Base-by-base conservation (phyloP, 2,113 vertebrate genomes). In the Phylloscopus whistleri region DNA sequence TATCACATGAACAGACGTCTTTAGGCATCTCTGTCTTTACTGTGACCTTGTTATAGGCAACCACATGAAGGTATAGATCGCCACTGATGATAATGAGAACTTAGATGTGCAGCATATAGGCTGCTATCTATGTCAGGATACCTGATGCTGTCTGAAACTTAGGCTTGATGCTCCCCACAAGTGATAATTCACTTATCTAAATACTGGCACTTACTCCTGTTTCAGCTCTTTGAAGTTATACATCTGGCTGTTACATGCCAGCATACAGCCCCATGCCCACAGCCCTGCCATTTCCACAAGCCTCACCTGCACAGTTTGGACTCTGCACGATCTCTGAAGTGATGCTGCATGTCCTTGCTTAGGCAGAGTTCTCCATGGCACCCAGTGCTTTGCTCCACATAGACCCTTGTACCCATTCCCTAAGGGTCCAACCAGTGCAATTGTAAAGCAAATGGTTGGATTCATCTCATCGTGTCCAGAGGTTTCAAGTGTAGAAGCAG, bases 51-150 rank as follows among this genome's bases (percentile, higher is more conserved):
- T 33, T 58, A 35, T 11, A 77, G n/a, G 20, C 10, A 59, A 56
- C 3, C 26, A 33, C 31, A 13, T 20, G 19, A 53, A 59, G 31
- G 33, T 39, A 48, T 23, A 60, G 30, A 15, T 39, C 20, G 64
- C 13, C 12, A 43, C 7, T 24, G 30, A 55, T 1, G 1, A 21
- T 51, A 90, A 83, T 18, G 24, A 69, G 27, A 68, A 69, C 37
- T 69, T 24, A 52, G 31, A 75, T 1, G 0, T 28, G 11, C 17
- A 60, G 13, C 1, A 2, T 21, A n/a, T 4, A 37, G 20, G 44
- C 8, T 70, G 37, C n/a, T 75, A 44, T 44, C n/a, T 59, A 9
- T 55, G 15, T 44, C 28, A 73, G 67, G n/a, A 41, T 43, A 84
- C 9, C 10, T 48, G 11, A 30, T 70, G 7, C 33, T 72, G 21